Percentiles rank a stretch among this genome's conserved stretches.
phyloP scores from a whole-genome alignment of 2,113 vertebrate genomes.

The Caracal caracal region DNA sequence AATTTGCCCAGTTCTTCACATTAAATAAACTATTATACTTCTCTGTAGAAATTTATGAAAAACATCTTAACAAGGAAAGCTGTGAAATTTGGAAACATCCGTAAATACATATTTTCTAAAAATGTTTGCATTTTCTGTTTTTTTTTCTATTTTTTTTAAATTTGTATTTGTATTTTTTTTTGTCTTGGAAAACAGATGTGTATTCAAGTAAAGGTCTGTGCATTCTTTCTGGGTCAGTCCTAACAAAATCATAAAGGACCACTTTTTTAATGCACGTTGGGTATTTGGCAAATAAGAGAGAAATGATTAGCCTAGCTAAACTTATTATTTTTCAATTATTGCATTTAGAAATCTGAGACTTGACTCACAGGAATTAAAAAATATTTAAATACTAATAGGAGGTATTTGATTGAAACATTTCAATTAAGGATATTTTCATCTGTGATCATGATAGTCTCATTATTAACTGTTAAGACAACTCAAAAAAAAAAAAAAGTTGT shows the following conservation, averaged over 20 bases:
- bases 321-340: background rate
- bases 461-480: background rate
- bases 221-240: background rate
- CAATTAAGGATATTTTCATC: background rate
- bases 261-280: background rate
- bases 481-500: background rate
- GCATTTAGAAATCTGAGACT: background rate
- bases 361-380: background rate
- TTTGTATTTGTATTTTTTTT: background rate
- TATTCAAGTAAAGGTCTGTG: background rate
- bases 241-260: background rate
- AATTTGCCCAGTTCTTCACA: background rate
- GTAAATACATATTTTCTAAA: background rate
- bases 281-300: background rate
- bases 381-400: constrained; percentile 40
- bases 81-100: background rate
- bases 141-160: background rate
- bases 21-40: background rate
- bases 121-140: background rate
- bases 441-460: background rate
- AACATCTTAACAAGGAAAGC: background rate
- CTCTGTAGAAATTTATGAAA: background rate
- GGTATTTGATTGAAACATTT: background rate
- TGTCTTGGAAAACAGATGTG: background rate
- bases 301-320: background rate